Evolutionary conservation across 2,888 invertebrate genomes (phyloP), one percentile per base, ranked within the genome.

Genomic region (Onthophagus sagittarius): DNA sequence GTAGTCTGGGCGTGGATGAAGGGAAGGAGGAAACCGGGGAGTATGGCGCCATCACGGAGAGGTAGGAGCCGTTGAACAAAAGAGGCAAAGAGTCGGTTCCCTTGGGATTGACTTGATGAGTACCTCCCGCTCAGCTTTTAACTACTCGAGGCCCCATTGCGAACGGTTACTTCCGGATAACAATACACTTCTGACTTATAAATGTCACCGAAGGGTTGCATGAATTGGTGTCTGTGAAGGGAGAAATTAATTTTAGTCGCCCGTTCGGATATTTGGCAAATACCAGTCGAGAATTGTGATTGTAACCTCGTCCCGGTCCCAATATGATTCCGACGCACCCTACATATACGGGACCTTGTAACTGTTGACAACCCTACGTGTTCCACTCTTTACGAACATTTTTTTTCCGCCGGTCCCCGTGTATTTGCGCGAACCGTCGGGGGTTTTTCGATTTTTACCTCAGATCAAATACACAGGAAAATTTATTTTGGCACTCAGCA

Each of bases 171-270:
- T 84, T 83, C 81, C 81, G 82, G 81, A 82, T 83, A 84, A 84
- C 85, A 85, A 85, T 85, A 84, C 84, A 84, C 83, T 82, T 80
- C 82, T 84, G 84, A 84, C 84, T 85, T 85, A 84, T 84, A 84
- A 85, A 85, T 84, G 85, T 84, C 85, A 84, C 82, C 79, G 81
- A 82, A 82, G 82, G 84, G 83, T 84, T 83, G 81, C 81, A 82
- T 82, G 82, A 84, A 84, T 84, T 84, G 83, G 83, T 84, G 83
- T 83, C 82, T 83, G 81, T 82, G 83, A 84, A 84, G 79, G 80
- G 82, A 81, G 83, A 84, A 83, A 84, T 84, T 84, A 84, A 84
- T 84, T 84, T 84, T 81, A 82, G 83, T 84, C 82, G 83, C 79
- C 82, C 80, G 80, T 83, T 83, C 81, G 83, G 83, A 83, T 83